Conservation (phyloP, 1,140 invertebrate species). For the Calephelis virginiensis region DNA sequence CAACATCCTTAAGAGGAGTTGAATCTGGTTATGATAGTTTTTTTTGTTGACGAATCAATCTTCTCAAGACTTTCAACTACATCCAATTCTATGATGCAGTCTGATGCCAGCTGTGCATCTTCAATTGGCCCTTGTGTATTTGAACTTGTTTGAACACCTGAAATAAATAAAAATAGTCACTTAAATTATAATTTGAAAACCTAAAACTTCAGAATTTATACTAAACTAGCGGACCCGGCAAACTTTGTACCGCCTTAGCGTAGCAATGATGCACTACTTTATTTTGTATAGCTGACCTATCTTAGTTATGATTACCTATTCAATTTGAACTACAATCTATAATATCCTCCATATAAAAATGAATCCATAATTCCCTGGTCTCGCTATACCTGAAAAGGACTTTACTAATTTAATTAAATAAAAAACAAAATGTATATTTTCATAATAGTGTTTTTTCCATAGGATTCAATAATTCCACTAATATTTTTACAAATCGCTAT, state of each 20-base stretch:
- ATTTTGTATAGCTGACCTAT: conserved; percentile 20
- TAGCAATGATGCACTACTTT: conserved; percentile 17
- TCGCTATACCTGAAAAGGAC: conserved; percentile 16
- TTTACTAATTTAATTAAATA: conserved; percentile 7
- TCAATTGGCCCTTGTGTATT: too few species aligned
- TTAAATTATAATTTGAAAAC: too few species aligned
- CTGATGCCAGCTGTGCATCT: too few species aligned
- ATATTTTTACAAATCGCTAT: conserved; percentile 12
- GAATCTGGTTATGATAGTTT: too few species aligned
- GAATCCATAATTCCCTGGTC: conserved; percentile 26
- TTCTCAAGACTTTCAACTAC: too few species aligned
- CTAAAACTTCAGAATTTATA: too few species aligned
- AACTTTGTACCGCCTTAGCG: conserved; percentile 21
- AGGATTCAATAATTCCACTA: not conserved
- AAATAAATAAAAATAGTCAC: too few species aligned
- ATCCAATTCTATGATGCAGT: too few species aligned
- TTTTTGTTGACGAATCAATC: too few species aligned
- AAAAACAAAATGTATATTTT: not conserved
- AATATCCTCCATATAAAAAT: conserved; percentile 21
- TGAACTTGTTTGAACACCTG: too few species aligned
- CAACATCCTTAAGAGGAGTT: too few species aligned
- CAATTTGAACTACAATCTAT: conserved; percentile 14
- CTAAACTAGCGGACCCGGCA: conserved; percentile 6
- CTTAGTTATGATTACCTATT: conserved; percentile 12
- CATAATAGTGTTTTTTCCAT: not conserved